These are phyloP conservation scores for Erethizon dorsatum DNA, from an alignment of 2,797 vertebrate species.

Conservation along the genomic window DNA sequence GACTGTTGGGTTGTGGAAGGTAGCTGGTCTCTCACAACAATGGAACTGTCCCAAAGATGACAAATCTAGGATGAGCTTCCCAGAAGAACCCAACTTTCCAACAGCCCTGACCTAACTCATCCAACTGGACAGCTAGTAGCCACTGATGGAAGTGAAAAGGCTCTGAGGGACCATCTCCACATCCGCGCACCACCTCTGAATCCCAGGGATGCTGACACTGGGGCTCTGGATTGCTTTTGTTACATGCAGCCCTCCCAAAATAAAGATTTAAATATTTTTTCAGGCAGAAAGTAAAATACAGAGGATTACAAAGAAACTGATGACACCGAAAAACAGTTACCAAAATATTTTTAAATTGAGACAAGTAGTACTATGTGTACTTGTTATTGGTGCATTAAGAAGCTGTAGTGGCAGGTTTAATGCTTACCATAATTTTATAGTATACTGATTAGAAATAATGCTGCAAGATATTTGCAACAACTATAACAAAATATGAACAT, in stretches of 20 bases:
- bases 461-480: background rate
- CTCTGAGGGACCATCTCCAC: background rate
- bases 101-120: background rate
- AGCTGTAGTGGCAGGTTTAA: background rate
- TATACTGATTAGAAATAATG: background rate
- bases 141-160: background rate
- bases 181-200: too few relatives aligned
- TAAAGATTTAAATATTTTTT: background rate
- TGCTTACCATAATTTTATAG: background rate
- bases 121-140: fast-evolving
- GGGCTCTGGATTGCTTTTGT: background rate
- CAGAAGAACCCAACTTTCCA: background rate
- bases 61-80: background rate
- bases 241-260: background rate
- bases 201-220: background rate
- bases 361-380: background rate
- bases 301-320: background rate
- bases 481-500: background rate
- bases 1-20: background rate
- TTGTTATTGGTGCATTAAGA: background rate
- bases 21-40: background rate
- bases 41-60: background rate
- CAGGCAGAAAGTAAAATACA: background rate
- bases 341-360: constrained; percentile 14
- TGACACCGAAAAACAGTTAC: background rate